phyloP scores from a whole-genome alignment of 2,888 invertebrate genomes.

The Psylliodes chrysocephalus region DNA sequence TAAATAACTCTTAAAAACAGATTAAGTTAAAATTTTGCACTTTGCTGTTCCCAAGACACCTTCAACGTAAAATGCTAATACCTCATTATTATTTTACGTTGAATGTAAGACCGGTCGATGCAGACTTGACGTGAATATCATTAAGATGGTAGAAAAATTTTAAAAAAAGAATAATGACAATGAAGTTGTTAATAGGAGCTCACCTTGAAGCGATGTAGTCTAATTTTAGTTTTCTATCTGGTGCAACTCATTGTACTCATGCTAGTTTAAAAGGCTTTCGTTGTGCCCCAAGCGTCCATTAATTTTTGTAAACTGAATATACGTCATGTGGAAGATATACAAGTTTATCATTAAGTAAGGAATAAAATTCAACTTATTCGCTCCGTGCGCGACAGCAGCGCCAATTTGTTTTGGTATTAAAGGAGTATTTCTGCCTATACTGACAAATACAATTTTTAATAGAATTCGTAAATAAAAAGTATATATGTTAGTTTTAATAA shows the following conservation, averaged over 20 bases:
- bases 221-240: slow-evolving; percentile 15
- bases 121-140: neutral
- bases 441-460: no score
- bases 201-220: slow-evolving; percentile 23
- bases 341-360: no score
- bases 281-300: neutral
- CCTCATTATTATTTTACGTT: neutral
- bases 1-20: no score
- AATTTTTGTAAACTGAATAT: neutral
- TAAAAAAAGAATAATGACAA: slow-evolving; percentile 15
- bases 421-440: no score
- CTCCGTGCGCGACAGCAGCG: no score
- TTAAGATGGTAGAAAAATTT: neutral
- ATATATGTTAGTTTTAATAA: no score
- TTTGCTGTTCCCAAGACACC: neutral
- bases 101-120: neutral
- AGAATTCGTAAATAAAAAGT: no score
- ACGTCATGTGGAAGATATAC: no score
- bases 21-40: no score
- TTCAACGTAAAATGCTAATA: neutral
- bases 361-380: no score
- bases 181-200: slow-evolving; percentile 17
- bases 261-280: neutral
- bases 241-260: neutral
- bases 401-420: no score